phyloP scores from a whole-genome alignment of 1,140 invertebrate species.

The Hycleus phaleratus region DNA sequence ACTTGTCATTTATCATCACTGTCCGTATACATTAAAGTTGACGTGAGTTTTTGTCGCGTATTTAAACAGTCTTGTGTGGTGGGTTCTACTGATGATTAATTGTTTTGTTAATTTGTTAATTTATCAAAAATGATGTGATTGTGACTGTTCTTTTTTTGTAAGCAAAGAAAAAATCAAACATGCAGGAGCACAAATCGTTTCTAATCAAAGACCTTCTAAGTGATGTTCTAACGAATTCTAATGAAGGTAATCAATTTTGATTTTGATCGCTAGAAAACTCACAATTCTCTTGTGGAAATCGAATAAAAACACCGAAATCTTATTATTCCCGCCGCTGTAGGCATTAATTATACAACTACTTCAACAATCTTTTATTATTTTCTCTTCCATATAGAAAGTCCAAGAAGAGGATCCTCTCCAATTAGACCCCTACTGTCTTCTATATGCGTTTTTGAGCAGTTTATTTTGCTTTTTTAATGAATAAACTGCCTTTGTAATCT shows the following conservation, averaged over 20 bases:
- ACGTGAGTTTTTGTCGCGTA: not conserved
- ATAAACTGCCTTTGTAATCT: constrained; percentile 18
- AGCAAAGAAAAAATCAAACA: constrained; percentile 12
- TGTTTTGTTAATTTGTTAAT: too few relatives aligned
- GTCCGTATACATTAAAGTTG: not conserved
- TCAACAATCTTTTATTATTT: not conserved
- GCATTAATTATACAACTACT: not conserved
- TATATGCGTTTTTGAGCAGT: constrained; percentile 22
- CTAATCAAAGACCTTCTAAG: constrained; percentile 67
- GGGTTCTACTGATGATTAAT: not conserved
- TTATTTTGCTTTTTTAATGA: constrained; percentile 21
- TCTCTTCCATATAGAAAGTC: not conserved
- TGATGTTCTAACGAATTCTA: constrained; percentile 52
- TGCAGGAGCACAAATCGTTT: constrained; percentile 70
- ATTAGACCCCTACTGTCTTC: constrained; percentile 23
- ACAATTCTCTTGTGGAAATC: not conserved
- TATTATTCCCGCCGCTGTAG: not conserved
- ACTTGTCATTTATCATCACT: constrained; percentile 14
- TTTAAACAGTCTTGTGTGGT: not conserved
- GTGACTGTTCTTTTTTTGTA: not conserved
- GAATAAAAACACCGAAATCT: not conserved
- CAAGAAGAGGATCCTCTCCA: constrained; percentile 19
- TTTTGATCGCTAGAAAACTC: not conserved
- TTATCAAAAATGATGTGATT: constrained; percentile 1
- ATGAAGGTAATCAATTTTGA: constrained; percentile 22